These are phyloP conservation scores for Brachyopa scutellaris DNA, from an alignment of 2,888 invertebrate genomes.

Conservation along the genomic window DNA sequence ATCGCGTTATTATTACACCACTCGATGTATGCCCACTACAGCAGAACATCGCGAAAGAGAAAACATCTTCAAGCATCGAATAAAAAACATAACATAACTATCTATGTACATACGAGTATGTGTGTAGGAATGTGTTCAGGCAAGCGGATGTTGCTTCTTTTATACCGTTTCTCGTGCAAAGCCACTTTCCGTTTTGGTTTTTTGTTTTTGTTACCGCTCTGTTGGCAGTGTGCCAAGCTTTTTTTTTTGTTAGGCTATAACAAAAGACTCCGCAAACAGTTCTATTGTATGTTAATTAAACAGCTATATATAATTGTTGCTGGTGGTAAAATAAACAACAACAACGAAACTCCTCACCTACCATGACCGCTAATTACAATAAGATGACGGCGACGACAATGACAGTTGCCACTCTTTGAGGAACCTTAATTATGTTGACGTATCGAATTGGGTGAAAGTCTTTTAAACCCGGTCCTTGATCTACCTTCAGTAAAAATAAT, in stretches of 20 bases:
- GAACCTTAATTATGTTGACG: conserved; percentile 27
- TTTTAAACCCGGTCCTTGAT: conserved; percentile 49
- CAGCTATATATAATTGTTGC: conserved; percentile 14
- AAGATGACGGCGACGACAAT: not conserved
- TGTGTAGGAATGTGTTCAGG: no score
- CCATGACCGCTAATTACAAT: not conserved
- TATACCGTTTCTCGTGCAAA: conserved; percentile 1
- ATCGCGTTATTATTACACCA: conserved; percentile 47
- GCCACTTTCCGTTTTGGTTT: conserved; percentile 22
- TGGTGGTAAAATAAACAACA: not conserved
- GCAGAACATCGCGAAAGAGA: conserved; percentile 45
- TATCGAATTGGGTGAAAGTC: conserved; percentile 65
- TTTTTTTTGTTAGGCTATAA: not conserved
- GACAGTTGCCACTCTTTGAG: conserved; percentile 2
- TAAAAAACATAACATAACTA: not conserved
- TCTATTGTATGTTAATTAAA: conserved; percentile 67
- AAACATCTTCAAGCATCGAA: conserved; percentile 34
- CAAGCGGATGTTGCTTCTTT: conserved; percentile 51
- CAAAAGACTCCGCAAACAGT: conserved; percentile 5
- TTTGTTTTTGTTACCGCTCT: conserved; percentile 22
- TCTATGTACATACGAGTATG: not conserved
- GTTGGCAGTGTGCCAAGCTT: conserved; percentile 8
- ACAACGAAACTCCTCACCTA: not conserved
- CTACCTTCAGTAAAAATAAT: conserved; percentile 8
- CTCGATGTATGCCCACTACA: not conserved